Conservation (phyloP, 1,140 invertebrate species). For the Neodiprion lecontei region DNA sequence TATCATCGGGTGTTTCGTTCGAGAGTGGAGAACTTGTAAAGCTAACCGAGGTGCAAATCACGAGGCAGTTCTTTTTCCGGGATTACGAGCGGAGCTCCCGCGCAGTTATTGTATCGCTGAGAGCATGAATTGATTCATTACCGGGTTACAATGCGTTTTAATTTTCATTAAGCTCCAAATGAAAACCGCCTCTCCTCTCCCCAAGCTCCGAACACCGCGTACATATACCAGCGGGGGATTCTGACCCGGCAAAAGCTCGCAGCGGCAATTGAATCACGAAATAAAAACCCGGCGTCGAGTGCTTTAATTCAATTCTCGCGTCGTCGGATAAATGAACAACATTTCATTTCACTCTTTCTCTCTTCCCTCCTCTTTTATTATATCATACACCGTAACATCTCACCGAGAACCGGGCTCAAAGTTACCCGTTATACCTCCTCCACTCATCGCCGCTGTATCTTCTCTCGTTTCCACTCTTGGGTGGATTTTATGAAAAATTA, state of each 20-base stretch:
- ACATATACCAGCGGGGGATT: not conserved
- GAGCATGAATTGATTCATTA: constrained; percentile 34
- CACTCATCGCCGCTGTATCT: not conserved
- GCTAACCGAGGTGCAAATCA: too few species aligned
- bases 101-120: not conserved
- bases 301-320: constrained; percentile 17
- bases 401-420: not conserved
- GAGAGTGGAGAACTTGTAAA: too few species aligned
- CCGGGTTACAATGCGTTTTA: constrained; percentile 40
- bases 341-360: not conserved
- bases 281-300: not conserved
- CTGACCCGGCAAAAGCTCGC: too few species aligned
- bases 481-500: too few species aligned
- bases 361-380: not conserved
- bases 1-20: too few species aligned
- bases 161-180: constrained; percentile 33
- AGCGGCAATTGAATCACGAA: constrained; percentile 6
- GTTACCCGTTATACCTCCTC: not conserved
- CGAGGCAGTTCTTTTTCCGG: too few species aligned
- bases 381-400: not conserved
- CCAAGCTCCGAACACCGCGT: not conserved
- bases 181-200: not conserved
- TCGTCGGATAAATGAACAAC: constrained; percentile 15
- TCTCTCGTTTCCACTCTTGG: too few species aligned
- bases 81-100: too few species aligned